Base-by-base conservation (phyloP, 2,888 invertebrate species). In the Morpho helenor region DNA sequence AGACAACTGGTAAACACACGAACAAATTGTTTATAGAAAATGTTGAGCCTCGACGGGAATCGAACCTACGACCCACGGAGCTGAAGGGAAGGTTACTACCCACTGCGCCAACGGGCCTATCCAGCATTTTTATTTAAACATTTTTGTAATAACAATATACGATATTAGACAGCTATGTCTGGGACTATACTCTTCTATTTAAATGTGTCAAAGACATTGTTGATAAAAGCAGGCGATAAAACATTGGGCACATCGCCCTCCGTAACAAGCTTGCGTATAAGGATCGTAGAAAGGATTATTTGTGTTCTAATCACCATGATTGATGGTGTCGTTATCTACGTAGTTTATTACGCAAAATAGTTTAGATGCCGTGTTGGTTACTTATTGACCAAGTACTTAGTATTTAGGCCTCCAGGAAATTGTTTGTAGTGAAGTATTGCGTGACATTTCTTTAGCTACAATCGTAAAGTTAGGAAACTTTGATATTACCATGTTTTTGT, bases 191-290 rank as follows among this genome's bases (percentile, higher is more conserved):
- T 31, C 3, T 31, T 76, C 78, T 81, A 78, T 82, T 82, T 84
- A 82, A 82, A 63, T 68, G 48, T 47, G 16, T 72, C 74, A 74
- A 77, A 74, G 71, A 72, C 77, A 81, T 82, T 84, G 82, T 84
- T 79, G 31, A 31, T 82, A 79, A 77, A 76, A 75, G 78, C 76
- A 75, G 74, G 77, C 76, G 76, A 82, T 82, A 57, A 56, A 52
- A 52, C 45, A 39, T 46, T 41, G 39, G n/a, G 8, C 42, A 31
- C 45, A 78, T 77, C 80, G 69, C 71, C 68, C 68, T 69, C 68
- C 70, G 72, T 73, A 70, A 71, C 71, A 66, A 64, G 57, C 62
- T 67, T 66, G 52, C 58, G 60, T 52, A 56, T 57, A 50, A 47
- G 62, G 49, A 57, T 58, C 59, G 67, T 68, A 73, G 68, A 68